Percentiles rank a stretch among this genome's conserved stretches.
These are phyloP conservation scores for Pimpla rufipes DNA, from an alignment of 2,888 invertebrate species.

Conservation along the genomic window DNA sequence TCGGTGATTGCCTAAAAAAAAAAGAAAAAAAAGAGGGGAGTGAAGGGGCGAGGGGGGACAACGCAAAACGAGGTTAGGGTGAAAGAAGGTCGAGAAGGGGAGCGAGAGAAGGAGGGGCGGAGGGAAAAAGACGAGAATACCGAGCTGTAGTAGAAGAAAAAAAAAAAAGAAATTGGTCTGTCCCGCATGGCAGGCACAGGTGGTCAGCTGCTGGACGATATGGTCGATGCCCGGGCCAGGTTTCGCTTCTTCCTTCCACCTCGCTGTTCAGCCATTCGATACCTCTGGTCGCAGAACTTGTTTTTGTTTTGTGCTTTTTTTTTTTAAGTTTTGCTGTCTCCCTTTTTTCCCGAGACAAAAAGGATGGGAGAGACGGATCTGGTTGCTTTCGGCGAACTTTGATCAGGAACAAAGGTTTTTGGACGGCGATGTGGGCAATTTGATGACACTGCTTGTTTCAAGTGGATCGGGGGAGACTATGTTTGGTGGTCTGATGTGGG, in stretches of 20 bases:
- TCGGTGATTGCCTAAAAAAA: slow-evolving; percentile 1
- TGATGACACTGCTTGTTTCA: slow-evolving; percentile 4
- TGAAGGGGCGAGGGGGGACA: too few species aligned
- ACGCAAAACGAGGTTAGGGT: background rate
- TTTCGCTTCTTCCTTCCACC: slow-evolving; percentile 69
- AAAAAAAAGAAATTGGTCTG: slow-evolving; percentile 33
- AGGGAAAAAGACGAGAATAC: background rate
- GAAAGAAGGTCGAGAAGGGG: background rate
- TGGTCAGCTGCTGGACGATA: slow-evolving; percentile 67
- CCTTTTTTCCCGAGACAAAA: slow-evolving; percentile 1
- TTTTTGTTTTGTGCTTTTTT: background rate
- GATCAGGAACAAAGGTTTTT: slow-evolving; percentile 13
- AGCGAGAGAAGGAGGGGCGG: background rate
- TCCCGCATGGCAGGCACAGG: slow-evolving; percentile 70
- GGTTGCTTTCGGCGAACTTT: slow-evolving; percentile 24
- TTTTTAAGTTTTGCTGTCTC: too few species aligned
- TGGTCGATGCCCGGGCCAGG: slow-evolving; percentile 50
- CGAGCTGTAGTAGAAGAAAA: background rate
- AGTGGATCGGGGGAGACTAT: background rate
- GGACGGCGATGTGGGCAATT: slow-evolving; percentile 18
- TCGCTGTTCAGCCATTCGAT: slow-evolving; percentile 67
- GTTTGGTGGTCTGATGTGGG: too few species aligned
- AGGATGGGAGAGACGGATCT: background rate
- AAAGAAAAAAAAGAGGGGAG: slow-evolving; percentile 24
- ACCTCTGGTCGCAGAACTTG: slow-evolving; percentile 52